Conservation (phyloP, 2,888 invertebrate species). For the Ochlodes sylvanus region DNA sequence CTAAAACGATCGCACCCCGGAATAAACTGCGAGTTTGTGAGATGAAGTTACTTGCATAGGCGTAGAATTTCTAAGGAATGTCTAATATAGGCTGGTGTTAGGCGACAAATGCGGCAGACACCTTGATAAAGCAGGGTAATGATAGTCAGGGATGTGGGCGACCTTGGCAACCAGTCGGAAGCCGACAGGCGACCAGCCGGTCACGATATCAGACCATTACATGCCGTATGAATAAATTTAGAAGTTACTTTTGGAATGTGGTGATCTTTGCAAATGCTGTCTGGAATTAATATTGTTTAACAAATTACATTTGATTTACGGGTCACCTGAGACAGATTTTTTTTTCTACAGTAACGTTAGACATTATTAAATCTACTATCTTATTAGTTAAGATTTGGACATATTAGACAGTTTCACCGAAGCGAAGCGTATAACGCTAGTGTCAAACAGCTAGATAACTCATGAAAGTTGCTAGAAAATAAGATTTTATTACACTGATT, state of each 20-base stretch:
- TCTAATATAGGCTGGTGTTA: constrained; percentile 19
- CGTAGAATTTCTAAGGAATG: constrained; percentile 13
- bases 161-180: constrained; percentile 43
- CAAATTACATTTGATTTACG: background rate
- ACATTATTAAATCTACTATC: too few species aligned
- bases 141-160: constrained; percentile 42
- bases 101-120: constrained; percentile 20
- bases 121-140: constrained; percentile 37
- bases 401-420: too few species aligned
- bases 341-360: too few species aligned
- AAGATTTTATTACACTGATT: too few species aligned
- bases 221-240: constrained; percentile 31
- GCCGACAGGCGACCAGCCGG: constrained; percentile 37
- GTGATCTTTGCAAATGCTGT: constrained; percentile 24
- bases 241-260: constrained; percentile 25
- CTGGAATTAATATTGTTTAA: background rate
- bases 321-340: background rate
- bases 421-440: too few species aligned
- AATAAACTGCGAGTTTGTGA: background rate
- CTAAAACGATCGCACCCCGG: background rate
- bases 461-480: too few species aligned
- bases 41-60: background rate
- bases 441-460: too few species aligned
- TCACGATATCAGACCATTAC: constrained; percentile 40
- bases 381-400: too few species aligned